These are phyloP conservation scores for Sesamia inferens DNA, from an alignment of 2,888 invertebrate genomes.

Conservation along the genomic window DNA sequence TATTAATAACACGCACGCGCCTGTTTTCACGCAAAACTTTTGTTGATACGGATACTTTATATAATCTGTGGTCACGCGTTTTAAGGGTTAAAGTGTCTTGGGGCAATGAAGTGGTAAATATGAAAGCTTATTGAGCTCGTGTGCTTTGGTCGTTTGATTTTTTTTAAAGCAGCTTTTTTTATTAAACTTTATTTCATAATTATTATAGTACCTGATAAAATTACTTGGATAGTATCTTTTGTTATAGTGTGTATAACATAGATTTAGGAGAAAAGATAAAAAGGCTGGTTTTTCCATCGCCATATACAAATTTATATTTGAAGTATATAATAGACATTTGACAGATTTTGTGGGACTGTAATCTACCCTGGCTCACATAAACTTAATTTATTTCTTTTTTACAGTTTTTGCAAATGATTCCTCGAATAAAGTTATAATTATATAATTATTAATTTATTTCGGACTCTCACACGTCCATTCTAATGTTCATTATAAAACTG, in stretches of 20 bases:
- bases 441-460: too few relatives aligned
- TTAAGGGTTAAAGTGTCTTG: constrained; percentile 48
- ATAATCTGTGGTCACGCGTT: constrained; percentile 62
- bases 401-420: too few relatives aligned
- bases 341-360: too few relatives aligned
- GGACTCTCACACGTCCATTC: too few relatives aligned
- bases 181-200: not conserved
- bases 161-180: not conserved
- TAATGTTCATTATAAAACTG: too few relatives aligned
- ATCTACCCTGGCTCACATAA: too few relatives aligned
- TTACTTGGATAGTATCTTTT: not conserved
- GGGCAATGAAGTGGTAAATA: constrained; percentile 40
- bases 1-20: constrained; percentile 74
- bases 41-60: constrained; percentile 62
- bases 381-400: too few relatives aligned
- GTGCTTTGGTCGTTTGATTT: constrained; percentile 11
- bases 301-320: too few relatives aligned
- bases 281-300: too few relatives aligned
- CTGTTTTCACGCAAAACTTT: constrained; percentile 70
- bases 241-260: not conserved
- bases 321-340: too few relatives aligned
- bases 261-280: not conserved
- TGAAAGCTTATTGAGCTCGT: constrained; percentile 22
- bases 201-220: not conserved
- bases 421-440: too few relatives aligned